Conservation (phyloP, 2,113 vertebrate genomes). For the Rhombomys opimus region DNA sequence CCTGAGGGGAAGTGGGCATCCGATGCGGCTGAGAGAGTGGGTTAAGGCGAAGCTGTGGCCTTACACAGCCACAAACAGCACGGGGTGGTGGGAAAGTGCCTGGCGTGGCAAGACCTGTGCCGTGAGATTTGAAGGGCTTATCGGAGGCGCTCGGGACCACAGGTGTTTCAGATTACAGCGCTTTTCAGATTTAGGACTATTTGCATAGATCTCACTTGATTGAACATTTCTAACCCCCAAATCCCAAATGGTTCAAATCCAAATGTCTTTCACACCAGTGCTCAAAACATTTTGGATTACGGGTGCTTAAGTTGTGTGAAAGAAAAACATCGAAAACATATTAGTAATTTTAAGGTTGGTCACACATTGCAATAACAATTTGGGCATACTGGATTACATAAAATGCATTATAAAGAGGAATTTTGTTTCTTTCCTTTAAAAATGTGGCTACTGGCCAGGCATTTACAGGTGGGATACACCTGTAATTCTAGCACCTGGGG, state of each 20-base stretch:
- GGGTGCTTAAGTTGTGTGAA: neutral
- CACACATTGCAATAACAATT: conserved; percentile 3
- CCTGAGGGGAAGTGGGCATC: neutral
- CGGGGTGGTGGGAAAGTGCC: neutral
- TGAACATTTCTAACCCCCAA: neutral
- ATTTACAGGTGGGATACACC: neutral
- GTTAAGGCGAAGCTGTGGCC: neutral
- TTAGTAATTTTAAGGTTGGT: conserved; percentile 42
- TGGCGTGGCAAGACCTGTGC: neutral
- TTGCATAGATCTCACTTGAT: neutral
- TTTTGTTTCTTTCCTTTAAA: neutral
- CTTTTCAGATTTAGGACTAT: neutral
- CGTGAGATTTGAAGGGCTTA: neutral
- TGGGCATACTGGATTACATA: neutral
- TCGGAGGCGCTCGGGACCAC: neutral
- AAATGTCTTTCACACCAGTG: neutral
- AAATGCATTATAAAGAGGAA: neutral
- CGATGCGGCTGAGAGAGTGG: neutral
- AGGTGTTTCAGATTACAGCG: neutral
- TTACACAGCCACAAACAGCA: neutral
- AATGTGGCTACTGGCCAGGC: neutral
- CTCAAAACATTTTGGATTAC: conserved; percentile 6
- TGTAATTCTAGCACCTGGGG: neutral
- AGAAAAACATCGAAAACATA: conserved; percentile 32
- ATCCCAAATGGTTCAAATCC: neutral